A percentile compares a stretch with the other conserved stretches of the same genome.
Conservation (phyloP, 2,113 vertebrate species). For the Antechinus flavipes region DNA sequence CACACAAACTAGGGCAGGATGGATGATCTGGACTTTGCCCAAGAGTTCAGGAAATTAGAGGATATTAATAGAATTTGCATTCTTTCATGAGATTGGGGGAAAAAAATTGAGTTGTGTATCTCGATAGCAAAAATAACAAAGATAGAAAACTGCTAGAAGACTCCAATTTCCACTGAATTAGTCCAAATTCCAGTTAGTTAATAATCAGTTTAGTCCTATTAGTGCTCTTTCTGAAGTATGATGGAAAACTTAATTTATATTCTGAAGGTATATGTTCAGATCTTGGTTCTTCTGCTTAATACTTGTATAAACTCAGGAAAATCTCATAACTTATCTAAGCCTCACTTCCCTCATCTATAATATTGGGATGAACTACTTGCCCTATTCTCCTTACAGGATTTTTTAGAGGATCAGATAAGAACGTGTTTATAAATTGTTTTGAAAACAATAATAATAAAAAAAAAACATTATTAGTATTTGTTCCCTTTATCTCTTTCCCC, state of each 20-base stretch:
- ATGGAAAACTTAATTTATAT: background rate
- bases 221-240: background rate
- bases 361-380: background rate
- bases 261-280: background rate
- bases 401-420: background rate
- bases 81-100: background rate
- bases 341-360: background rate
- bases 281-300: background rate
- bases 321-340: background rate
- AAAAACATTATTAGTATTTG: background rate
- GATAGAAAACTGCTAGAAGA: background rate
- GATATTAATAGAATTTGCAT: background rate
- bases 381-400: background rate
- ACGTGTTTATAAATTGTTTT: background rate
- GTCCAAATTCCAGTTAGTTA: constrained; percentile 52
- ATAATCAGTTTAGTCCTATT: background rate
- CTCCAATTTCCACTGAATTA: constrained; percentile 13
- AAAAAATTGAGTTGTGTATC: background rate
- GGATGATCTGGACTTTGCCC: background rate
- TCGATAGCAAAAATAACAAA: background rate
- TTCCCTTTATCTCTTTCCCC: background rate
- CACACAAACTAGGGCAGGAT: background rate
- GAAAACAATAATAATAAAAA: background rate
- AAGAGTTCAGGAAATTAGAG: background rate
- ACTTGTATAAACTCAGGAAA: background rate